Conservation (phyloP, 2,888 invertebrate species). For the Hypomecis punctinalis region DNA sequence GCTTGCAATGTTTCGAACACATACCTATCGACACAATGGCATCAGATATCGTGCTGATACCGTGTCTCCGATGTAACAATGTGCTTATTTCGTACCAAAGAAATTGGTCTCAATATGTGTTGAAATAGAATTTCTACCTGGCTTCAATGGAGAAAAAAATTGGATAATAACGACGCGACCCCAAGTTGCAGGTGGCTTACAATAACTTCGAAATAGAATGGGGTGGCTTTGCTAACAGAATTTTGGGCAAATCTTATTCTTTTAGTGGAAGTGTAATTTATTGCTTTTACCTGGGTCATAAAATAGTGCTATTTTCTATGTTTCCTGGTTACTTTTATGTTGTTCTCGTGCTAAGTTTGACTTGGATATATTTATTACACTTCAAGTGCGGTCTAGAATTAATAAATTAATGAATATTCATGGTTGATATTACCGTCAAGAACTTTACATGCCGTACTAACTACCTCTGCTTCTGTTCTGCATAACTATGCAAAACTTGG, state of each 20-base stretch:
- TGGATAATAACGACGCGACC: slow-evolving; percentile 24
- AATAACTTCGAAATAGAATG: slow-evolving; percentile 23
- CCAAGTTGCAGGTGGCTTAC: slow-evolving; percentile 38
- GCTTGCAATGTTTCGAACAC: slow-evolving; percentile 5
- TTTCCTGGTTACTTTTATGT: slow-evolving; percentile 4
- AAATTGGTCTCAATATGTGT: slow-evolving; percentile 20
- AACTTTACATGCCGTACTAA: no score
- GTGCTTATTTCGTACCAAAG: slow-evolving; percentile 20
- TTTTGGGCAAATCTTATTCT: slow-evolving; percentile 25
- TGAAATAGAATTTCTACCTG: slow-evolving; percentile 44
- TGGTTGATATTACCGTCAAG: no score
- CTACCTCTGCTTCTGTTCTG: no score
- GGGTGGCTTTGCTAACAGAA: slow-evolving; percentile 22
- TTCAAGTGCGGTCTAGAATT: no score
- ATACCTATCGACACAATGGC: slow-evolving; percentile 14
- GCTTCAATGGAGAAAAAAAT: slow-evolving; percentile 30
- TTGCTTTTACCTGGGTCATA: slow-evolving; percentile 18
- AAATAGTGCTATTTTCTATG: slow-evolving; percentile 4
- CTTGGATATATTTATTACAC: not conserved
- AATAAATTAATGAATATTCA: no score
- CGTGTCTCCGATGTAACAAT: slow-evolving; percentile 11
- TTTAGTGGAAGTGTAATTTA: slow-evolving; percentile 29
- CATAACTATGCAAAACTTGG: no score
- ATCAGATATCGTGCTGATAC: slow-evolving; percentile 6
- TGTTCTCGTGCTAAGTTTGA: not conserved